Percentiles rank a stretch among this genome's conserved stretches.
These are phyloP conservation scores for Battus philenor DNA, from an alignment of 1,140 invertebrate species.

Conservation along the genomic window DNA sequence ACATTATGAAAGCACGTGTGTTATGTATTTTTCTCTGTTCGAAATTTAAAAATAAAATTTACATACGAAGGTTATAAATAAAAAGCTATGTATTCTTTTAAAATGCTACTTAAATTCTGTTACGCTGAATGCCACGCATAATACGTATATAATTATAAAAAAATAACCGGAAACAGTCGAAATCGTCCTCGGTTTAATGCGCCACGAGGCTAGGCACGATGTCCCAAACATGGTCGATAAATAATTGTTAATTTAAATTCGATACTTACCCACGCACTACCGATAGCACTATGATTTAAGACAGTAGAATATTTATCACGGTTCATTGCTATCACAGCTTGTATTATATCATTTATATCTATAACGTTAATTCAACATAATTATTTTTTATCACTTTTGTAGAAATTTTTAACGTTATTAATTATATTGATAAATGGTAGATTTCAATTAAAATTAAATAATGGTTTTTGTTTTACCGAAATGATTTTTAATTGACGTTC, in stretches of 20 bases:
- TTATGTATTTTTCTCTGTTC: no score
- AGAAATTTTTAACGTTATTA: no score
- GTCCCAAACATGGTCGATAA: conserved; percentile 53
- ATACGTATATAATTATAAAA: conserved; percentile 26
- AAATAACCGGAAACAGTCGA: conserved; percentile 61
- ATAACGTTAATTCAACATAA: no score
- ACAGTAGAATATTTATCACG: conserved; percentile 39
- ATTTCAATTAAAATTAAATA: no score
- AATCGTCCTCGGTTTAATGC: conserved; percentile 42
- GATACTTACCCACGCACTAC: conserved; percentile 52
- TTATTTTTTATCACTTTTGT: no score
- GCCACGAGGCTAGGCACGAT: conserved; percentile 37
- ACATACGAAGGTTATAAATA: not conserved
- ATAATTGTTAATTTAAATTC: conserved; percentile 67
- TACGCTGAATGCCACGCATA: not conserved
- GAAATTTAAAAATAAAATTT: no score
- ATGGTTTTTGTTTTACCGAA: no score
- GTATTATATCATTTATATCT: not conserved
- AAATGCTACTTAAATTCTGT: not conserved
- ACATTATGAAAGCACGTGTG: not conserved
- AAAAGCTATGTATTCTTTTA: not conserved
- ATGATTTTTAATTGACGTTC: no score
- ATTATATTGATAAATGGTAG: no score
- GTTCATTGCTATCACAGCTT: conserved; percentile 9
- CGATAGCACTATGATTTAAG: conserved; percentile 53